Percentiles rank a stretch among this genome's conserved stretches.
Conservation (phyloP, 2,888 invertebrate genomes). For the Quadroppia sp. region DNA sequence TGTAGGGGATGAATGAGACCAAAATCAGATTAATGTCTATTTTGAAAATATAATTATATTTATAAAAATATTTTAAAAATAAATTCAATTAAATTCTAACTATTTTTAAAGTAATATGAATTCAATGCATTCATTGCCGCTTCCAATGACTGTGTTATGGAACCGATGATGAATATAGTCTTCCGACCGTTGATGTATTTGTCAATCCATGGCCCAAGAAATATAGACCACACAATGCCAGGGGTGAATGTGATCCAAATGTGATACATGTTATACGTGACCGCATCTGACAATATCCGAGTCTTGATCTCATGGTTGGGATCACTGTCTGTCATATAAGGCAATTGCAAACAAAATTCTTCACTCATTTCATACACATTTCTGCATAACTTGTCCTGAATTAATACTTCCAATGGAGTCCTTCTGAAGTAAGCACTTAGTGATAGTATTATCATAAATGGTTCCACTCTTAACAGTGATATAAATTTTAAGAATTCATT, state of each 20-base stretch:
- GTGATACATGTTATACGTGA: slow-evolving; percentile 25
- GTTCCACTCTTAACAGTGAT: slow-evolving; percentile 8
- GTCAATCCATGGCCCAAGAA: slow-evolving; percentile 10
- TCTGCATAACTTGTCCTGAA: slow-evolving; percentile 16
- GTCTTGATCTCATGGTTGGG: background rate
- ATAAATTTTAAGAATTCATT: background rate
- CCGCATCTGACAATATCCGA: slow-evolving; percentile 1
- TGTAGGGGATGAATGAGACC: slow-evolving; percentile 17
- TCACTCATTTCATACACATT: background rate
- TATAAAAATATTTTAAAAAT: background rate
- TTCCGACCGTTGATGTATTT: slow-evolving; percentile 16
- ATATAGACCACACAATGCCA: slow-evolving; percentile 18
- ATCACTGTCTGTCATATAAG: slow-evolving; percentile 1
- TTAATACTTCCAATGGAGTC: slow-evolving; percentile 1
- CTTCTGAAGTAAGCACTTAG: background rate
- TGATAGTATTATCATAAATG: slow-evolving; percentile 4
- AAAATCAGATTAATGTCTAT: slow-evolving; percentile 8
- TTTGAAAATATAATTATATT: background rate
- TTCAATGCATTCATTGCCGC: slow-evolving; percentile 8
- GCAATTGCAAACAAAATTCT: background rate
- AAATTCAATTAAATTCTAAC: background rate
- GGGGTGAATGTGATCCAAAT: slow-evolving; percentile 7
- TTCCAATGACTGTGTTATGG: background rate
- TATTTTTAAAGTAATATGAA: background rate
- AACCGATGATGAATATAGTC: slow-evolving; percentile 15